Conservation (phyloP, 1,140 invertebrate genomes). For the Calliopsis andreniformis region DNA sequence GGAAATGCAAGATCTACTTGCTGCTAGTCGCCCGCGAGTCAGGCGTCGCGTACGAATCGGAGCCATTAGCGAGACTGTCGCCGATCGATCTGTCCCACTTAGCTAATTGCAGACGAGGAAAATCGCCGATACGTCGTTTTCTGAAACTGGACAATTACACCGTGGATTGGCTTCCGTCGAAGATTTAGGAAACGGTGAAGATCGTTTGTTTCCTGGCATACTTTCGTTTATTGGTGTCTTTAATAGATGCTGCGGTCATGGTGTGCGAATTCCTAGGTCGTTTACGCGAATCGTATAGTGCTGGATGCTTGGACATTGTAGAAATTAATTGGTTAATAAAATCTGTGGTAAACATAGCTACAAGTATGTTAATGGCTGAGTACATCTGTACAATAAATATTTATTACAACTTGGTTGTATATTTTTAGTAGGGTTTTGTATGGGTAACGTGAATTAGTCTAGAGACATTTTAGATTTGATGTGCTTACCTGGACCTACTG, state of each 20-base stretch:
- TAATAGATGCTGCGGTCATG: neutral
- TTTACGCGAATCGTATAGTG: neutral
- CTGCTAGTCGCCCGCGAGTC: neutral
- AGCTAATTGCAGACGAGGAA: slow-evolving; percentile 15
- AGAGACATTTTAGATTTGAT: too few relatives aligned
- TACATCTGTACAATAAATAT: too few relatives aligned
- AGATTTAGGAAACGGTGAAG: neutral
- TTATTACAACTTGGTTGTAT: too few relatives aligned
- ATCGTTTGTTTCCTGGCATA: slow-evolving; percentile 2
- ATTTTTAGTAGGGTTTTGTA: too few relatives aligned
- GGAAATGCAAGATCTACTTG: slow-evolving; percentile 29
- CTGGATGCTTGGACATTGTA: neutral
- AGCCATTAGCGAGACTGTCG: slow-evolving; percentile 1
- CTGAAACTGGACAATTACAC: neutral
- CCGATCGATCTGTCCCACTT: slow-evolving; percentile 26
- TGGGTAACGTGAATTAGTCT: too few relatives aligned
- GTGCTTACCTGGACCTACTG: too few relatives aligned
- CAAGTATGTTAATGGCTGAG: too few relatives aligned
- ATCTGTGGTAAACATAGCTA: too few relatives aligned
- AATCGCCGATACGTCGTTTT: neutral
- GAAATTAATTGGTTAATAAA: too few relatives aligned
- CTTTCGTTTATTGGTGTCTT: neutral
- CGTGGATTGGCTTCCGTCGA: neutral
- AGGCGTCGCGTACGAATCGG: slow-evolving; percentile 11
- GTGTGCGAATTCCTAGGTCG: neutral